Base-by-base conservation (phyloP, 2,888 invertebrate species). In the Lordiphosa andalusiaca region DNA sequence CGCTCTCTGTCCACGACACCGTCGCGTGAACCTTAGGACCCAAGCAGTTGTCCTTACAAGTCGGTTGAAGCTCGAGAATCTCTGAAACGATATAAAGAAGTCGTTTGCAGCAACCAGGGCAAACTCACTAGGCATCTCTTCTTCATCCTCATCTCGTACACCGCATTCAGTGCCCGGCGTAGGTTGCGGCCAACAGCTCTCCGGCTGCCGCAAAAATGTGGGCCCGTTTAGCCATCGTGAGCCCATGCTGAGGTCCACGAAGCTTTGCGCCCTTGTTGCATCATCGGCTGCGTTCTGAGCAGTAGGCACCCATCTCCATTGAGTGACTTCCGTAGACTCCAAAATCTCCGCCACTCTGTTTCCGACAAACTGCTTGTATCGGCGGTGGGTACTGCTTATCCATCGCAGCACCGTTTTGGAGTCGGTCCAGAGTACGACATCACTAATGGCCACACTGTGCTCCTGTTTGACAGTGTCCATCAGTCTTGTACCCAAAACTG, bases 401-500 rank as follows among this genome's bases (percentile, higher is more conserved):
- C 36, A 57, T 12, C 16, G n/a, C 19, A 19, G 19, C 42, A 49
- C 39, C 0, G 52, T 58, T 10, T 41, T 53, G 19, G 19, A 42
- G n/a, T 53, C 52, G 2, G 44, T 49, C 53, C 49, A 49, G 2
- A 23, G 23, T 23, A 23, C 23, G 23, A 23, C 23, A 4, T 23
- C 23, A 23, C 4, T 23, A 23, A 23, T 23, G 23, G 6, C 23
- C 23, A 23, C 23, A 23, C 23, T 4, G 23, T 23, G 23, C 5
- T 23, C 23, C 23, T 23, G 23, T 23, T 23, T 23, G 23, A 23
- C 23, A 23, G 23, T 23, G 23, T 23, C 23, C 5, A 23, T 23
- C 23, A 23, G 23, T 13, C 53, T 30, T 4, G 51, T 51, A 10
- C 39, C 44, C 30, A 49, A 6, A n/a, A 52, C 53, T n/a, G 49